Base-by-base conservation (phyloP, 2,888 invertebrate genomes). In the Agelastica alni region DNA sequence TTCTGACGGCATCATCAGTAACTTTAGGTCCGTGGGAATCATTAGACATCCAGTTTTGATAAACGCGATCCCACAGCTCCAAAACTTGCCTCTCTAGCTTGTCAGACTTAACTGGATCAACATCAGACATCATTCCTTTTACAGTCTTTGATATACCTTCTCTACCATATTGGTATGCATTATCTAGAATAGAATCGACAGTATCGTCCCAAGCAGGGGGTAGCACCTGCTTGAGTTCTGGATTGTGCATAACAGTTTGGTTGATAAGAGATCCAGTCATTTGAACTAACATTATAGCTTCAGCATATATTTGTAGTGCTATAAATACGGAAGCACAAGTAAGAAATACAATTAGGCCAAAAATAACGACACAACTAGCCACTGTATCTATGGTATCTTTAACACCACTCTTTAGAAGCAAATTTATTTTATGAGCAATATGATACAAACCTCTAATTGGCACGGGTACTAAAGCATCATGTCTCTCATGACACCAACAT, bases 61-160 rank as follows among this genome's bases (percentile, higher is more conserved):
- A 96, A 36, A 96, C 83, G 55, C 93, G 82, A 77, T 96, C 96
- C 93, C 95, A 96, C 12, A 97, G 81, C 75, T 94, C 93, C 30
- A 96, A 78, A 1, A 95, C 87, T 77, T 96, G 94, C 58, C 86
- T 85, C 72, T 96, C 96, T 30, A 96, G 81, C 56, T 89, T 87
- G 18, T 85, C 85, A 30, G 91, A 88, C 76, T 93, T 93, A 17
- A 84, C 83, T 0, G 88, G 85, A 70, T 92, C 90, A 1, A 91
- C 87, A 67, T 90, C 91, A 72, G 86, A 87, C 47, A 94, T 81
- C 66, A 92, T 82, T 69, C 87, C 85, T 71, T 86, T 87, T 72
- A 94, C 92, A 73, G 89, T 87, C 64, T 90, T 89, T 13, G 92
- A 91, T 66, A 96, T 91, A 69, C 92, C 94, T 71, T 93, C 89